Percentiles rank a stretch among this genome's conserved stretches.
phyloP scores from a whole-genome alignment of 2,113 vertebrate genomes.

The Lipophrys pholis region DNA sequence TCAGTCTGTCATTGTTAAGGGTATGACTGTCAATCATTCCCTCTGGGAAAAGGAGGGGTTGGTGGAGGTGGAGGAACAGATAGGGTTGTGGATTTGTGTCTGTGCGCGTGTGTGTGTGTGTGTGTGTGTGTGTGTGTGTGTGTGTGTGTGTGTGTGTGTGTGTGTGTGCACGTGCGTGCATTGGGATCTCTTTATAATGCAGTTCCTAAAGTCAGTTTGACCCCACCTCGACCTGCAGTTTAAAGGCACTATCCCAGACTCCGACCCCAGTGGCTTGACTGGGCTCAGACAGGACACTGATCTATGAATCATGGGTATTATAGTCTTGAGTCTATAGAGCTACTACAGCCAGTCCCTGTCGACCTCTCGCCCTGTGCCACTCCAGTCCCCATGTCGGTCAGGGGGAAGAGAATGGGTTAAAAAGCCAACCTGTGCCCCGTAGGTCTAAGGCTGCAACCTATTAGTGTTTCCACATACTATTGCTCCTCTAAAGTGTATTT shows the following conservation, averaged over 20 bases:
- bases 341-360: slow-evolving; percentile 71
- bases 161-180: slow-evolving; percentile 2
- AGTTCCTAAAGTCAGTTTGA: slow-evolving; percentile 67
- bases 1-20: slow-evolving; percentile 70
- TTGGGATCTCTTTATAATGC: slow-evolving; percentile 66
- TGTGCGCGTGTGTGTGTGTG: slow-evolving; percentile 15
- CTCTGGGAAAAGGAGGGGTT: slow-evolving; percentile 42
- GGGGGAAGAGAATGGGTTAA: slow-evolving; percentile 63
- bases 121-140: slow-evolving; percentile 25
- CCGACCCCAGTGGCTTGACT: slow-evolving; percentile 73
- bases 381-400: slow-evolving; percentile 68
- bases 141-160: slow-evolving; percentile 41
- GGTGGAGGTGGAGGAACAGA: slow-evolving; percentile 48
- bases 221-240: slow-evolving; percentile 61
- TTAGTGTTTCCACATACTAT: slow-evolving; percentile 54
- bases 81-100: slow-evolving; percentile 42
- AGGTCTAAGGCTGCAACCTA: slow-evolving; percentile 75
- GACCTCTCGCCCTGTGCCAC: slow-evolving; percentile 77
- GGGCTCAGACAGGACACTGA: slow-evolving; percentile 77
- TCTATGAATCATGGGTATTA: slow-evolving; percentile 82
- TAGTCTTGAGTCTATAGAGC: slow-evolving; percentile 79
- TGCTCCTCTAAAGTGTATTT: slow-evolving; percentile 45
- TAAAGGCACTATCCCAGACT: slow-evolving; percentile 64
- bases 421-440: slow-evolving; percentile 68
- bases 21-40: slow-evolving; percentile 78